Evolutionary conservation across 64 coral and sea anemone species (phyloP), one percentile per base, ranked within the genome.

Genomic region (Pachyseris speciosa): DNA sequence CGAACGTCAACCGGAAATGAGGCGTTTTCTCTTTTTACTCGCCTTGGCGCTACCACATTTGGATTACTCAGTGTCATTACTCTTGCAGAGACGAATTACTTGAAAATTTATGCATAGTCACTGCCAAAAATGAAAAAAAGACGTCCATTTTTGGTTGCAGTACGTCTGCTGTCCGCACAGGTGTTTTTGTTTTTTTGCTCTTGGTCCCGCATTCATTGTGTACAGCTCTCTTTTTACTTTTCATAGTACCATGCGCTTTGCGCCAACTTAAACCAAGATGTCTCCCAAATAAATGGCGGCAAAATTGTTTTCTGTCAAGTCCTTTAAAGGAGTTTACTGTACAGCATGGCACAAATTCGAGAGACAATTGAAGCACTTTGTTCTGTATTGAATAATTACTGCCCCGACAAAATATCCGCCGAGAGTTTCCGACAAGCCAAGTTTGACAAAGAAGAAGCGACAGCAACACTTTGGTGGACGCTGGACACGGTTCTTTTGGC

Each of bases 381-480:
- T 50, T 69, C 60, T 37, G 78, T 99, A 32, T 28, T 99, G n/a
- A 71, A 86, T 7, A 47, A 76, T 51, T 58, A 91, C 59, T 91
- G 86, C 6, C 61, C 50, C 20, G 63, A 72, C 24, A 69, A 90
- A 68, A 49, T 95, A 2, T 86, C 80, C 28, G 85, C 97, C 0
- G 97, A 99, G 61, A 85, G 81, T 85, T 99, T 99, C 63, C 89
- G 97, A 1, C 86, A 86, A 51, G 97, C 97, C 22, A 99, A 99
- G 69, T 99, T 95, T 80, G 83, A 95, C 69, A 99, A 90, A 57
- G 63, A 65, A 5, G 90, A 99, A 81, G 87, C 93, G 47, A 99
- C 97, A 31, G 71, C 80, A 61, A 29, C 85, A 26, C 86, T 99
- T 75, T 99, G 97, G 97, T 40, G 64, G 24, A 84, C 78, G 22